phyloP scores from a whole-genome alignment of 35 echinoderm and acorn worm species.

The Lytechinus variegatus region DNA sequence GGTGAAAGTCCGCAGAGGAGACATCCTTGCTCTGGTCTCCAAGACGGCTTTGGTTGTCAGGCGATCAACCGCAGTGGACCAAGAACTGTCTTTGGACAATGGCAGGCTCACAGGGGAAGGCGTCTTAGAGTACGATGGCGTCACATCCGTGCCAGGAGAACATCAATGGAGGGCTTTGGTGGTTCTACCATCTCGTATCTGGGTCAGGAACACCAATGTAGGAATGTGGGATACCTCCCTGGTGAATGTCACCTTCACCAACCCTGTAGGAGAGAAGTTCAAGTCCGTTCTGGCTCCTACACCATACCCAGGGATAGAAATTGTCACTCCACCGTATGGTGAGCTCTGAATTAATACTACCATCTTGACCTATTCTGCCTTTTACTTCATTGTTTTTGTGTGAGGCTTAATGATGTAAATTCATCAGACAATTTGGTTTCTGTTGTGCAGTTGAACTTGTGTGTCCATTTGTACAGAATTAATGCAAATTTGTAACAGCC shows the following conservation, averaged over 20 bases:
- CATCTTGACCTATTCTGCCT: neutral
- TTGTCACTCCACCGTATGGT: slow-evolving; percentile 25
- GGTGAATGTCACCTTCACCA: slow-evolving; percentile 36
- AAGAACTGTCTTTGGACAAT: neutral
- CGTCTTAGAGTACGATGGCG: neutral
- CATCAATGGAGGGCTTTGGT: slow-evolving; percentile 36
- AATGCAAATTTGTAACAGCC: no score
- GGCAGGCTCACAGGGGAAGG: neutral
- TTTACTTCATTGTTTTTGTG: neutral
- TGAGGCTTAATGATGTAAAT: neutral
- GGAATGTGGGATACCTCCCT: slow-evolving; percentile 17
- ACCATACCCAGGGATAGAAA: neutral
- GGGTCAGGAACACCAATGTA: slow-evolving; percentile 21
- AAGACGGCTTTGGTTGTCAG: neutral
- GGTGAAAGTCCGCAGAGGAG: neutral
- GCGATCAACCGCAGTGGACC: neutral
- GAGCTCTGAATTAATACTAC: neutral
- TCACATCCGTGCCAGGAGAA: neutral
- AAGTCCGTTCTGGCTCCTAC: slow-evolving; percentile 1
- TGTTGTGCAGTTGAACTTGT: no score
- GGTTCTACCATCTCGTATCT: slow-evolving; percentile 27
- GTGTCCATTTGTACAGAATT: no score
- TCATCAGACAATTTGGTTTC: neutral
- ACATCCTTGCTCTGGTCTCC: neutral
- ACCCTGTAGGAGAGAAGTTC: slow-evolving; percentile 23